phyloP scores from a whole-genome alignment of 2,888 invertebrate species.

The Gisinianus flammeolus region DNA sequence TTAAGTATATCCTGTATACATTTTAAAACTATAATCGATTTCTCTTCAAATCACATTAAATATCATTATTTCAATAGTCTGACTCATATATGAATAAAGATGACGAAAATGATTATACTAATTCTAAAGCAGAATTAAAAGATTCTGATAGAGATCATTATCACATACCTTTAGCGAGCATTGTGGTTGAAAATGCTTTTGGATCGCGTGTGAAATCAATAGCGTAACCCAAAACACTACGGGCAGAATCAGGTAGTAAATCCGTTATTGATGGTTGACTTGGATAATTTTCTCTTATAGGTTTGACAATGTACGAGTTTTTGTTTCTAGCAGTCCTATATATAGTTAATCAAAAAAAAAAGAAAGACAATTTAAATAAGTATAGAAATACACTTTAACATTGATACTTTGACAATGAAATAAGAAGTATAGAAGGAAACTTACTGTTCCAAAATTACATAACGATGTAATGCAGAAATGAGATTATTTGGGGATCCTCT shows the following conservation, averaged over 20 bases:
- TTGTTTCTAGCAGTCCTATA: slow-evolving; percentile 66
- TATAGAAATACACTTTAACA: slow-evolving; percentile 63
- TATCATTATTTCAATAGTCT: too few relatives aligned
- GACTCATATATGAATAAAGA: too few relatives aligned
- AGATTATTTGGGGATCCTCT: slow-evolving; percentile 84
- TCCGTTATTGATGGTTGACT: slow-evolving; percentile 33
- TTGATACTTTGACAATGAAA: background rate
- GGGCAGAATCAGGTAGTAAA: slow-evolving; percentile 48
- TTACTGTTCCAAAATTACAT: slow-evolving; percentile 69
- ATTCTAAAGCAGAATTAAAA: too few relatives aligned
- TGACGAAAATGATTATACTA: too few relatives aligned
- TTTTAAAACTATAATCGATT: too few relatives aligned
- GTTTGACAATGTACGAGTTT: slow-evolving; percentile 73
- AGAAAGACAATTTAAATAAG: background rate
- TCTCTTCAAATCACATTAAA: too few relatives aligned
- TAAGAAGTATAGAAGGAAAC: slow-evolving; percentile 59
- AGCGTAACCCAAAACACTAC: slow-evolving; percentile 43
- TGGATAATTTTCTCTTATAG: slow-evolving; percentile 42
- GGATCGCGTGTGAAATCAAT: slow-evolving; percentile 57
- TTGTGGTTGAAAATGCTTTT: slow-evolving; percentile 50
- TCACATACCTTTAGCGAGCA: too few relatives aligned
- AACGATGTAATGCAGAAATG: slow-evolving; percentile 64
- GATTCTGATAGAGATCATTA: too few relatives aligned
- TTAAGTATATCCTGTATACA: too few relatives aligned
- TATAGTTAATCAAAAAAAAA: background rate